Evolutionary conservation across 1,140 invertebrate species (phyloP), one percentile per base, ranked within the genome.

Genomic region (Heliconius congener): DNA sequence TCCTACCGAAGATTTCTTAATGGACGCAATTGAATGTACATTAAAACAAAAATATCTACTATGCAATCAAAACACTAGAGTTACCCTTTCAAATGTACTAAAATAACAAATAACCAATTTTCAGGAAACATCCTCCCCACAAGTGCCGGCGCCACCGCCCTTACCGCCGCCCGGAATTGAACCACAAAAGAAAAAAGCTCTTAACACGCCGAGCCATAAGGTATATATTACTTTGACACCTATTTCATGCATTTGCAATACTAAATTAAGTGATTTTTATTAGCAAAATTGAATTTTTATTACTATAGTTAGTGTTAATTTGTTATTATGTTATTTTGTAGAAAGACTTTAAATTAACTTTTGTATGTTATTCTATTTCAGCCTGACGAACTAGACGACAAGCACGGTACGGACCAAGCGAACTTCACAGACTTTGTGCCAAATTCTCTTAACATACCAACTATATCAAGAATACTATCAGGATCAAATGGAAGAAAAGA

Each of bases 401-500:
- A 94, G 74, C 90, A 93, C 57, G 93, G 92, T 18, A 86, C 91
- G 16, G 93, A 93, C 78, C 90, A 96, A 91, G 91, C 95, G 74
- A 95, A 95, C 85, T 95, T 95, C 82, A 96, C 96, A 66, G 96
- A 96, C 79, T 96, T 96, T 84, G 96, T 96, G 78, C 96, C 95
- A 84, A 97, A 86, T 76, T 93, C 94, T 1, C 89, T 95, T 95
- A 97, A 90, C 95, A 96, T 95, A 90, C 95, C 96, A 1, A 97
- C 96, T 77, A 97, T 98, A 79, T 97, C 97, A 0, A 95, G 97
- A 71, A 98, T 98, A 83, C 92, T 98, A 1, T 97, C 96, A 11
- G 97, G 97, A 1, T 97, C 97, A 57, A 97, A 97, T 87, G 97
- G 97, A 1, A 94, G 97, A 8, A 97, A 97, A 82, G 96, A 97